phyloP scores from a whole-genome alignment of 1,140 invertebrate genomes.

The Meteorus sp. region DNA sequence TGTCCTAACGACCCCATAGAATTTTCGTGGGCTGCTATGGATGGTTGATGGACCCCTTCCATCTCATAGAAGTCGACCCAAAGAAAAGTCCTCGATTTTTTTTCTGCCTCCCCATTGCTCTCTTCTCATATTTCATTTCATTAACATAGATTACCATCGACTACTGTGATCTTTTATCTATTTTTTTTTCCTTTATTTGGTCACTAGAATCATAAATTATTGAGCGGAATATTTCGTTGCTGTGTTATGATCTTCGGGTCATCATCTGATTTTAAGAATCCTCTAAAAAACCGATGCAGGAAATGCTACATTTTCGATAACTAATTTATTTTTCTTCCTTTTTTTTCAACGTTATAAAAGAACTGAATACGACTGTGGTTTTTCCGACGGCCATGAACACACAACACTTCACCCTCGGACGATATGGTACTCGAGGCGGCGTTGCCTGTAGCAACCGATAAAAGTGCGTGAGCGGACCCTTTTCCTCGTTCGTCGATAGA shows the following conservation, averaged over 20 bases:
- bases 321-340: too few relatives aligned
- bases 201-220: too few relatives aligned
- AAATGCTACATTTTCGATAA: too few relatives aligned
- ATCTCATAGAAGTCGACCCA: conserved; percentile 8
- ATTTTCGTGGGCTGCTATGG: conserved; percentile 17
- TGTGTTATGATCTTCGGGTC: too few relatives aligned
- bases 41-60: conserved; percentile 22
- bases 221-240: background rate
- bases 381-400: background rate
- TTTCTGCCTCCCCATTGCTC: background rate
- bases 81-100: conserved; percentile 20
- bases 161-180: too few relatives aligned
- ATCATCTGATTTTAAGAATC: too few relatives aligned
- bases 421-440: background rate
- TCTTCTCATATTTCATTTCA: conserved; percentile 19
- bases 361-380: too few relatives aligned
- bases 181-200: conserved; percentile 1
- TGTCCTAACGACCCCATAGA: conserved; percentile 21
- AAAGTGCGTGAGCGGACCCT: background rate
- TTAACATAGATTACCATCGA: conserved; percentile 22
- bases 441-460: conserved; percentile 16
- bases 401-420: background rate
- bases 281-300: background rate
- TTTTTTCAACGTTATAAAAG: too few relatives aligned
- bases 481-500: background rate